Evolutionary conservation across 2,113 vertebrate species (phyloP).

Genomic region (Emberiza fucata): DNA sequence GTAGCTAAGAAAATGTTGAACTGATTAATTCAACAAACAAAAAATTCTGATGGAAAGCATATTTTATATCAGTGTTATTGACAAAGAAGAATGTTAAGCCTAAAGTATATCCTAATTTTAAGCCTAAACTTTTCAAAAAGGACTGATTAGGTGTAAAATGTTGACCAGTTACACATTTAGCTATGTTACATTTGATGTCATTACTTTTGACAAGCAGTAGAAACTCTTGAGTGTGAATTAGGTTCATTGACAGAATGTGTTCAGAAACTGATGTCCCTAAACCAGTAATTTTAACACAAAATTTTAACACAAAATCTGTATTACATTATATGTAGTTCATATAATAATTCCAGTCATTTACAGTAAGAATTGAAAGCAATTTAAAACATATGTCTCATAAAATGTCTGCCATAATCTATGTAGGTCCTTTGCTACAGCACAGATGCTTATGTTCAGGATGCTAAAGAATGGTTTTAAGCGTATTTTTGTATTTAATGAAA

Average conservation of each 20-base stretch:
- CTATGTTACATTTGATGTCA: background rate
- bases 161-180: background rate
- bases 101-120: background rate
- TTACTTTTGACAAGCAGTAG: background rate
- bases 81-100: background rate
- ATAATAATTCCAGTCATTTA: slow-evolving; percentile 26
- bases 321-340: slow-evolving; percentile 17
- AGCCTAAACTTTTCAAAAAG: background rate
- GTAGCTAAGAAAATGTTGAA: background rate
- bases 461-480: background rate
- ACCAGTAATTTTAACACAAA: slow-evolving; percentile 16
- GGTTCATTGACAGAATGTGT: background rate
- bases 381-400: slow-evolving; percentile 37
- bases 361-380: slow-evolving; percentile 32
- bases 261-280: background rate
- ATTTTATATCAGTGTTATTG: background rate
- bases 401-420: background rate
- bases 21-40: background rate
- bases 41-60: background rate
- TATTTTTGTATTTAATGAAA: background rate
- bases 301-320: slow-evolving; percentile 18
- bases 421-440: background rate
- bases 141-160: background rate
- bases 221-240: background rate
- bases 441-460: background rate